phyloP scores from a whole-genome alignment of 2,888 invertebrate species.

The Chymomyza amoena region DNA sequence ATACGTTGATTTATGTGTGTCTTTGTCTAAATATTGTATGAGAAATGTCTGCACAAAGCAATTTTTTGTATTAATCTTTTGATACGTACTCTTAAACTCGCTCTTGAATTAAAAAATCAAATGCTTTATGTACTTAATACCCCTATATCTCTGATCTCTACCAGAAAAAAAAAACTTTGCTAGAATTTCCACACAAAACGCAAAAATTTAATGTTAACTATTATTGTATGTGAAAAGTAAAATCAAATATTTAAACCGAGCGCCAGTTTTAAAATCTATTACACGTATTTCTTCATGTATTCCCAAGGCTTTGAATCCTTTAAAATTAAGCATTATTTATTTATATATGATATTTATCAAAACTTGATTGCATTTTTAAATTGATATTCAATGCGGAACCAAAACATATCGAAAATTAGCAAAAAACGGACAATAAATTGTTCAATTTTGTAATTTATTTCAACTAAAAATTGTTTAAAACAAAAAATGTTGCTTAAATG shows the following conservation, averaged over 20 bases:
- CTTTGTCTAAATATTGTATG: conserved; percentile 43
- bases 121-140: conserved; percentile 49
- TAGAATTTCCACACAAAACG: conserved; percentile 7
- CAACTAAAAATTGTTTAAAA: neutral
- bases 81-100: conserved; percentile 58
- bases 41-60: conserved; percentile 8
- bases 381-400: conserved; percentile 53
- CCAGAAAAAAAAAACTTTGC: conserved; percentile 16
- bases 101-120: conserved; percentile 21
- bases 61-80: conserved; percentile 51
- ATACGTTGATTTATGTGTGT: conserved; percentile 24
- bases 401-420: conserved; percentile 40
- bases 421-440: conserved; percentile 29
- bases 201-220: conserved; percentile 18
- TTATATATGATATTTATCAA: conserved; percentile 56
- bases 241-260: neutral
- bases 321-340: conserved; percentile 63
- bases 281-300: conserved; percentile 38
- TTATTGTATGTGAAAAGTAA: conserved; percentile 3
- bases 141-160: conserved; percentile 47
- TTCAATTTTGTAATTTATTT: conserved; percentile 20
- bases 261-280: conserved; percentile 26
- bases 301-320: conserved; percentile 42
- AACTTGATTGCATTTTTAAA: conserved; percentile 23
- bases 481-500: neutral